phyloP scores from a whole-genome alignment of 2,113 vertebrate species.

The Microtus montanus region DNA sequence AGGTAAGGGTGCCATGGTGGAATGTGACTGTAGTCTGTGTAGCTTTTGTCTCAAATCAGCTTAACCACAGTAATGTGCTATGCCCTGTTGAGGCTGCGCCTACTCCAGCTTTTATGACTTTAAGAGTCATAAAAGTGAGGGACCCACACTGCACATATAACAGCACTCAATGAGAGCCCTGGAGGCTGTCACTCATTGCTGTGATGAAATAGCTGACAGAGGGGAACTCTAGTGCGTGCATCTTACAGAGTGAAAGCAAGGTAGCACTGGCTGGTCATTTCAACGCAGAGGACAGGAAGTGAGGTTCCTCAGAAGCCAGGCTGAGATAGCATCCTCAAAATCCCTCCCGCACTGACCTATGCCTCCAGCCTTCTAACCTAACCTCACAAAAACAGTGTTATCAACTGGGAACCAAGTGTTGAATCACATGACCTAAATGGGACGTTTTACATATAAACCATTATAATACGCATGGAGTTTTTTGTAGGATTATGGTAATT shows the following conservation, averaged over 20 bases:
- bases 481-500: background rate
- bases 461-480: background rate
- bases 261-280: background rate
- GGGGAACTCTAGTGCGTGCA: background rate
- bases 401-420: background rate
- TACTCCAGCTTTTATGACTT: background rate
- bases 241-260: background rate
- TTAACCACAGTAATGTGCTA: background rate
- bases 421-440: background rate
- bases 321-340: background rate
- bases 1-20: slow-evolving; percentile 82
- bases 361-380: background rate
- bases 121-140: background rate
- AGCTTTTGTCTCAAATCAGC: background rate
- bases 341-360: background rate
- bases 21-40: background rate
- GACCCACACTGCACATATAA: background rate
- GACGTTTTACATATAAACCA: background rate
- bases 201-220: background rate
- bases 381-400: background rate
- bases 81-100: background rate
- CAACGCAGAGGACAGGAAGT: background rate
- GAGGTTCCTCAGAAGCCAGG: background rate
- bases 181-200: background rate
- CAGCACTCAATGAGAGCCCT: background rate